These are phyloP conservation scores for Dolichoris vasculosae DNA, from an alignment of 1,140 invertebrate genomes.

Conservation along the genomic window DNA sequence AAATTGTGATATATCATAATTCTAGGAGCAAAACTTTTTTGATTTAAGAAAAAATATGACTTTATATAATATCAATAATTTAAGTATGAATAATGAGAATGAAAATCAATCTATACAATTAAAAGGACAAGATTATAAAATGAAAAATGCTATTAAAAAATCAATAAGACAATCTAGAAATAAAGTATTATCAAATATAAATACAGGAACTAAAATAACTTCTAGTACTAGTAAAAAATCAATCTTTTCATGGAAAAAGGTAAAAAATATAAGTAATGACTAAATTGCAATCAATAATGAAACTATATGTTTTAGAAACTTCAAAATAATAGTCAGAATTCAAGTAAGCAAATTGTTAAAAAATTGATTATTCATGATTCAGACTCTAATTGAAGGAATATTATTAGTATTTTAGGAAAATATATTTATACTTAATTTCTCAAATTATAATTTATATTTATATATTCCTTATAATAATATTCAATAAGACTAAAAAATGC, in stretches of 20 bases:
- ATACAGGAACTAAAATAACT: slow-evolving; percentile 23
- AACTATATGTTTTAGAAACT: neutral
- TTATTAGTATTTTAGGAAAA: too few species aligned
- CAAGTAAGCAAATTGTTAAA: neutral
- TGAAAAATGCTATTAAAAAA: slow-evolving; percentile 4
- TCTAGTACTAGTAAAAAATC: neutral
- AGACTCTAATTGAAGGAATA: slow-evolving; percentile 17
- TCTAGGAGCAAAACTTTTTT: slow-evolving; percentile 48
- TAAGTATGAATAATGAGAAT: slow-evolving; percentile 17
- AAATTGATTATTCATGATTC: slow-evolving; percentile 5
- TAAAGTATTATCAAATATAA: slow-evolving; percentile 16
- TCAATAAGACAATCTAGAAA: slow-evolving; percentile 22
- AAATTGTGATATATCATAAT: neutral
- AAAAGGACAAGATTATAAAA: slow-evolving; percentile 47
- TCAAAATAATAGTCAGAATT: neutral
- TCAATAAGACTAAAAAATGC: too few species aligned
- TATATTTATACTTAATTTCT: too few species aligned
- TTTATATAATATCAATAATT: slow-evolving; percentile 16
- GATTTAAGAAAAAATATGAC: slow-evolving; percentile 44
- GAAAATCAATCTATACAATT: slow-evolving; percentile 31
- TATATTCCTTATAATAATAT: too few species aligned
- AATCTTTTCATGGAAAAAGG: slow-evolving; percentile 3
- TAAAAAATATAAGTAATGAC: neutral
- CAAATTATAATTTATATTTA: neutral
- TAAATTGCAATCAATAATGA: neutral